A percentile compares a stretch with the other conserved stretches of the same genome.
Evolutionary conservation across 2,113 vertebrate genomes (phyloP).

Genomic region (Megaptera novaeangliae): DNA sequence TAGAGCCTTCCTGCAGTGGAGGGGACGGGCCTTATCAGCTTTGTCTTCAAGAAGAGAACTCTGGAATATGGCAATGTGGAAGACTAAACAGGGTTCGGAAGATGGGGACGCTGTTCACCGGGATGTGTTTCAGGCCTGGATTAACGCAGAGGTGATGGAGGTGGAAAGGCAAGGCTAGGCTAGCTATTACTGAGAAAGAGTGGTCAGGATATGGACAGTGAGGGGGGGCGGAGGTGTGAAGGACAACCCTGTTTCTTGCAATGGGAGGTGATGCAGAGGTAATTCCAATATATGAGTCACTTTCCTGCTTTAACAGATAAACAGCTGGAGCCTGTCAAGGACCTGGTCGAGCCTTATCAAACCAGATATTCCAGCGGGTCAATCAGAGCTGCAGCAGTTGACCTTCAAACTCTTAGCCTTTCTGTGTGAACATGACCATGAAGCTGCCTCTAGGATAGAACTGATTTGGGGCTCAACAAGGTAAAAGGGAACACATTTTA

Average conservation of each 20-base stretch:
- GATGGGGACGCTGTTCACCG: too few species aligned
- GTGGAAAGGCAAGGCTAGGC: not conserved
- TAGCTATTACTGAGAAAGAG: not conserved
- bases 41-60: not conserved
- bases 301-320: not conserved
- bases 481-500: not conserved
- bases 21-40: not conserved
- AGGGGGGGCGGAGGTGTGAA: not conserved
- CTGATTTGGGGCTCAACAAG: not conserved
- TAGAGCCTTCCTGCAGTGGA: not conserved
- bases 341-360: not conserved
- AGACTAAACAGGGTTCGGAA: too few species aligned
- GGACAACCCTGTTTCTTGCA: not conserved
- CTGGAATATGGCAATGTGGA: not conserved
- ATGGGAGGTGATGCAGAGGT: not conserved
- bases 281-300: not conserved
- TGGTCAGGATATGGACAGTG: not conserved
- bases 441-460: not conserved
- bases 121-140: not conserved
- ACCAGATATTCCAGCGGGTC: not conserved
- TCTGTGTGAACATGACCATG: not conserved
- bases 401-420: not conserved
- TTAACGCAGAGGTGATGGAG: not conserved
- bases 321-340: not conserved
- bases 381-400: rapidly evolving